A percentile compares a stretch with the other conserved stretches of the same genome.
Evolutionary conservation across 2,113 vertebrate species (phyloP).

Genomic region (Acanthisitta chloris): DNA sequence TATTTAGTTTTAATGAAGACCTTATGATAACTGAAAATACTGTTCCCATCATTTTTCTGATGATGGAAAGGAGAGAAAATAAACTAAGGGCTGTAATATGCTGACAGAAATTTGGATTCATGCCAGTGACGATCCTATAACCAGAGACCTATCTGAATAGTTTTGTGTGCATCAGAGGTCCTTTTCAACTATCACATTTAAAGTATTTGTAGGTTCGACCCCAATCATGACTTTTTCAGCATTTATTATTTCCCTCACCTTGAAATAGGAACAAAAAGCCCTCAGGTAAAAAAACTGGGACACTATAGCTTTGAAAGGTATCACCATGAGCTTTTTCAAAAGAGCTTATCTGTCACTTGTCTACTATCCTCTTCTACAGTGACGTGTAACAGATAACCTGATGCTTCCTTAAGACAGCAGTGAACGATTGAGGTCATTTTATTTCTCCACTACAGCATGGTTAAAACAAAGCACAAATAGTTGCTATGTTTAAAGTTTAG

Average conservation of each 20-base stretch:
- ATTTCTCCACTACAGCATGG: background rate
- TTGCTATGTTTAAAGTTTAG: background rate
- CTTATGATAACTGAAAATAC: background rate
- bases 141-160: background rate
- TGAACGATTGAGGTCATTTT: background rate
- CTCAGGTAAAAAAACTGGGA: background rate
- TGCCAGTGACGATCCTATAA: background rate
- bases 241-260: background rate
- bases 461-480: background rate
- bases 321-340: background rate
- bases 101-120: background rate
- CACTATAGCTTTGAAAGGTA: background rate
- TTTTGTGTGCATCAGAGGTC: background rate
- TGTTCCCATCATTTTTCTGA: background rate
- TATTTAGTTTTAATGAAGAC: background rate
- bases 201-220: background rate
- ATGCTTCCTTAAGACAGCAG: background rate
- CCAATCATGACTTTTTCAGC: background rate
- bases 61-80: background rate
- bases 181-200: background rate
- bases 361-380: background rate
- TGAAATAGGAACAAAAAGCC: background rate
- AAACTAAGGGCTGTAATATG: background rate
- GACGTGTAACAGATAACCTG: background rate
- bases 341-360: background rate